Evolutionary conservation across 2,797 vertebrate genomes (phyloP).

Genomic region (Gymnothorax javanicus): DNA sequence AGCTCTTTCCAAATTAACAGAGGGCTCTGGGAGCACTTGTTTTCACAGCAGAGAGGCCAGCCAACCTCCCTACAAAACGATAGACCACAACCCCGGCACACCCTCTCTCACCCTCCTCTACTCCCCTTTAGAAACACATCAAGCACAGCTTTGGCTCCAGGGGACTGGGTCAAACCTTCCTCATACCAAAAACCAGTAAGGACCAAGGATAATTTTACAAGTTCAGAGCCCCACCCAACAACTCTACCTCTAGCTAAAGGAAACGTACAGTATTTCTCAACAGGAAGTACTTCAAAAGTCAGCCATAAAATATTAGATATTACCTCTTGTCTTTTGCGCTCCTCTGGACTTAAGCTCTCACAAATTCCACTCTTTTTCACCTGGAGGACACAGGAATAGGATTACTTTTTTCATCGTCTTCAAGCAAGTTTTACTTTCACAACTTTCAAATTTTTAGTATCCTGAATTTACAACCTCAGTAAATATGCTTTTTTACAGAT

Average conservation of each 20-base stretch:
- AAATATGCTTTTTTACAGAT: not conserved
- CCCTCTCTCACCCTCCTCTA: not conserved
- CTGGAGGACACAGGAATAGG: slow-evolving; percentile 59
- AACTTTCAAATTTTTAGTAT: no score
- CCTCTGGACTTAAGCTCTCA: slow-evolving; percentile 82
- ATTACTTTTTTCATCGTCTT: not conserved
- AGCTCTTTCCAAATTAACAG: not conserved
- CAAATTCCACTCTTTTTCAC: slow-evolving; percentile 90
- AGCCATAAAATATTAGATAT: slow-evolving; percentile 25
- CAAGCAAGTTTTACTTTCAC: not conserved
- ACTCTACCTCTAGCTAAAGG: not conserved
- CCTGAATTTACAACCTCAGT: no score
- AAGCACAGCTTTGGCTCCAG: not conserved
- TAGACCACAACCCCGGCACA: not conserved
- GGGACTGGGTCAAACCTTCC: not conserved
- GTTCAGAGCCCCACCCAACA: not conserved
- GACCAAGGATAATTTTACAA: not conserved
- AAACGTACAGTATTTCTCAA: not conserved
- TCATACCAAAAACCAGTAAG: not conserved
- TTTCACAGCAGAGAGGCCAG: slow-evolving; percentile 19
- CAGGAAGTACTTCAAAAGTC: not conserved
- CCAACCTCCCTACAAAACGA: not conserved
- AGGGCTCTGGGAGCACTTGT: not conserved
- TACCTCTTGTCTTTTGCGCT: slow-evolving; percentile 95
- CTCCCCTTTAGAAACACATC: not conserved